phyloP scores from a whole-genome alignment of 2,113 vertebrate genomes.

The Laterallus jamaicensis region DNA sequence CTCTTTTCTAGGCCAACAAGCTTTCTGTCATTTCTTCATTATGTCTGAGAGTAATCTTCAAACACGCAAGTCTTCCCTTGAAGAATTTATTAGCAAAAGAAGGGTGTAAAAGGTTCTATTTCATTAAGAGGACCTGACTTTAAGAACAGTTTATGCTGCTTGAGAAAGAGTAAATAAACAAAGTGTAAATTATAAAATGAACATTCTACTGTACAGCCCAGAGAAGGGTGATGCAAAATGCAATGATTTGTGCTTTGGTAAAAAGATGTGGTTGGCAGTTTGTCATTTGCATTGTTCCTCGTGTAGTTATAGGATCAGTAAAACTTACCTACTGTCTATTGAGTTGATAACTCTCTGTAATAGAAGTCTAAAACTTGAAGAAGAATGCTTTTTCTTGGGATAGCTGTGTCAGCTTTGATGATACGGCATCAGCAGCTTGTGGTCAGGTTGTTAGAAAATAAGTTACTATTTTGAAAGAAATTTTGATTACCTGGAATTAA shows the following conservation, averaged over 20 bases:
- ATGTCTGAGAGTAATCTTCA: slow-evolving; percentile 41
- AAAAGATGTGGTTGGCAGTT: background rate
- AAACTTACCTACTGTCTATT: background rate
- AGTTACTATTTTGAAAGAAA: background rate
- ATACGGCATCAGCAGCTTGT: background rate
- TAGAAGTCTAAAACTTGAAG: background rate
- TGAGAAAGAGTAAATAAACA: slow-evolving; percentile 12
- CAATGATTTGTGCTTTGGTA: background rate
- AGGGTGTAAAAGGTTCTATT: background rate
- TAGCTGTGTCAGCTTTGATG: background rate
- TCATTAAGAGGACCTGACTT: background rate
- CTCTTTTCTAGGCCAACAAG: slow-evolving; percentile 42
- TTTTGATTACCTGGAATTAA: background rate
- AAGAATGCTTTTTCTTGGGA: background rate
- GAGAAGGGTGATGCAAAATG: background rate
- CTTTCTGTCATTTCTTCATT: slow-evolving; percentile 34
- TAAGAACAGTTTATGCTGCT: background rate
- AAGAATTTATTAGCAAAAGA: background rate
- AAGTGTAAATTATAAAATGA: background rate
- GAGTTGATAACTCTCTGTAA: background rate
- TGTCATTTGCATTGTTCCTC: background rate
- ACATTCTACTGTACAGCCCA: background rate
- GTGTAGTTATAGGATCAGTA: background rate
- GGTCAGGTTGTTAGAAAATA: background rate
- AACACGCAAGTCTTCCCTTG: background rate